Evolutionary conservation across 2,888 invertebrate genomes (phyloP).

Genomic region (Anoncus sp.): DNA sequence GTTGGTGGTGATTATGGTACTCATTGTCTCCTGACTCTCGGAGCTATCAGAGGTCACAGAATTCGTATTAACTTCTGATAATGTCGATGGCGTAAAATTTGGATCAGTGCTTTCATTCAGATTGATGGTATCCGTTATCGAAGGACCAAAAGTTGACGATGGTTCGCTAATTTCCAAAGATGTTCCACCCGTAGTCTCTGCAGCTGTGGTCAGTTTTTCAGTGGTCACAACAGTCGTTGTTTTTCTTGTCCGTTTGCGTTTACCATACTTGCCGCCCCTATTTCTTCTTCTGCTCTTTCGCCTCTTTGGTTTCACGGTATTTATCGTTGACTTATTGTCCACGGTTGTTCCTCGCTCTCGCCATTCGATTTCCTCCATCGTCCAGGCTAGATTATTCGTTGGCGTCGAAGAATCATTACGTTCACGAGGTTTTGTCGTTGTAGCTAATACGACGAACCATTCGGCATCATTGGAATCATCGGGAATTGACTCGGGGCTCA

Average conservation of each 20-base stretch:
- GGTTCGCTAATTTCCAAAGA: neutral
- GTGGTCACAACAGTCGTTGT: slow-evolving; percentile 31
- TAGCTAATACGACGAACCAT: slow-evolving; percentile 10
- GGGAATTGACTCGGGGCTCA: neutral
- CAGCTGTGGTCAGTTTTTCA: neutral
- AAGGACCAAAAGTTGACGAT: neutral
- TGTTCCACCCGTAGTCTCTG: neutral
- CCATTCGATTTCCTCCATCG: slow-evolving; percentile 1
- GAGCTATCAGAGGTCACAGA: slow-evolving; percentile 1
- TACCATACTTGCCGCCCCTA: slow-evolving; percentile 28
- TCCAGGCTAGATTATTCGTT: slow-evolving; percentile 2
- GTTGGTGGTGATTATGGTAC: neutral
- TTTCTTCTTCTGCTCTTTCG: slow-evolving; percentile 34
- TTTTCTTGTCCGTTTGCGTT: slow-evolving; percentile 40
- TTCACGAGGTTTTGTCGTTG: slow-evolving; percentile 24
- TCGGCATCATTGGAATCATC: slow-evolving; percentile 31
- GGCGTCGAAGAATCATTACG: slow-evolving; percentile 12
- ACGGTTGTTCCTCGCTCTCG: slow-evolving; percentile 17
- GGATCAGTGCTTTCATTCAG: neutral
- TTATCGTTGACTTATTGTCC: neutral
- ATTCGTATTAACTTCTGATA: neutral
- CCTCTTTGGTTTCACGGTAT: slow-evolving; percentile 16
- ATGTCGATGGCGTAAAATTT: neutral
- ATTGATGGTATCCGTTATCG: neutral
- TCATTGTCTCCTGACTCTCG: neutral